These are phyloP conservation scores for Cranoglanis bouderius DNA, from an alignment of 2,113 vertebrate genomes.

Conservation along the genomic window DNA sequence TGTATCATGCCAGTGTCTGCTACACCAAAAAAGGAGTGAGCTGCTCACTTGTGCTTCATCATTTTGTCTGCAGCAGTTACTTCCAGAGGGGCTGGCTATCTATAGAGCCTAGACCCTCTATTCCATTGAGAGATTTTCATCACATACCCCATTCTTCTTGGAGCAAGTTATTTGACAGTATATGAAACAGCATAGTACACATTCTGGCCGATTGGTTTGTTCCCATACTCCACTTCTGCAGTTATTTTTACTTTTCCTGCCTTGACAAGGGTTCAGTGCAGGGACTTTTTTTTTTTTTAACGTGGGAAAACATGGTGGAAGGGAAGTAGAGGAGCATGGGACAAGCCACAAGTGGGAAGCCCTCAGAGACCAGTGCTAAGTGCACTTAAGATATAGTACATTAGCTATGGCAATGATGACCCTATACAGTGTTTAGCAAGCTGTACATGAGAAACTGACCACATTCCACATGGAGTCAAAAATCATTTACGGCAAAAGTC, in stretches of 20 bases:
- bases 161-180: conserved; percentile 37
- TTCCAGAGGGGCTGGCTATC: conserved; percentile 47
- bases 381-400: conserved; percentile 29
- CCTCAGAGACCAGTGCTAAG: conserved; percentile 45
- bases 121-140: conserved; percentile 50
- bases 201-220: conserved; percentile 42
- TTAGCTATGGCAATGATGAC: conserved; percentile 20
- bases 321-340: conserved; percentile 49
- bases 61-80: conserved; percentile 31
- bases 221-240: conserved; percentile 44
- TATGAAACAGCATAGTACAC: conserved; percentile 22
- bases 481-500: conserved; percentile 15
- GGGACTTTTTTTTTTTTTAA: conserved; percentile 19
- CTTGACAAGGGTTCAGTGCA: conserved; percentile 1
- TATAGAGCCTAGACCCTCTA: conserved; percentile 51
- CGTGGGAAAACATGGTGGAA: conserved; percentile 51
- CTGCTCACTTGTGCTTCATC: conserved; percentile 44
- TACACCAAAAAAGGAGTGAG: conserved; percentile 59
- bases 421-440: conserved; percentile 12
- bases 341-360: conserved; percentile 25
- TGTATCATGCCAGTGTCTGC: conserved; percentile 44
- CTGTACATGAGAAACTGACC: conserved; percentile 46
- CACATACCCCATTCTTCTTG: conserved; percentile 35
- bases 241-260: conserved; percentile 47
- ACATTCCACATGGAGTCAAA: conserved; percentile 34